Percentiles rank a stretch among this genome's conserved stretches.
Conservation (phyloP, 2,113 vertebrate species). For the Seriola quinqueradiata region DNA sequence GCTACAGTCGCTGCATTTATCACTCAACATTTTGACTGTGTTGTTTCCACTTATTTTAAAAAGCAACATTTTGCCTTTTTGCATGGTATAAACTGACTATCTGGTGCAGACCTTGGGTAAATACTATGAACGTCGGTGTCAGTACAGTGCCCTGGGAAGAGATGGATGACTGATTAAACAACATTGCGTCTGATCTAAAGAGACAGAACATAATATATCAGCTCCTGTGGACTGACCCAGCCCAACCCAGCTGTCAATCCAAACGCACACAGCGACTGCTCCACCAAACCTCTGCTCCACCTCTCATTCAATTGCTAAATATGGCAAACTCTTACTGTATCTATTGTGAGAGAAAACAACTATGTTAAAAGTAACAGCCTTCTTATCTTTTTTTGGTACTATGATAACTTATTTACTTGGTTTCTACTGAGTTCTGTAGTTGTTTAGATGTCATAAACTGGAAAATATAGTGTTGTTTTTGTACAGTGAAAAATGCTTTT, state of each 20-base stretch:
- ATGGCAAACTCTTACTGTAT: conserved; percentile 38
- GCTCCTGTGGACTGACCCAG: conserved; percentile 38
- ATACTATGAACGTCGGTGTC: conserved; percentile 13
- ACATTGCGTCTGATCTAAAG: conserved; percentile 51
- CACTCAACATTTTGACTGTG: conserved; percentile 15
- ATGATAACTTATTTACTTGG: conserved; percentile 81
- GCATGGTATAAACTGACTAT: conserved; percentile 18
- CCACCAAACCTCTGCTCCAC: conserved; percentile 20
- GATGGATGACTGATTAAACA: conserved; percentile 29
- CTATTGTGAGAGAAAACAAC: conserved; percentile 26
- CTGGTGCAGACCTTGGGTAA: conserved; percentile 16
- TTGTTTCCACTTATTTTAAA: conserved; percentile 28
- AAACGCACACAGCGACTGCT: conserved; percentile 33
- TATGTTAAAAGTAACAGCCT: conserved; percentile 47
- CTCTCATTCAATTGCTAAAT: conserved; percentile 3
- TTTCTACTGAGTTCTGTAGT: conserved; percentile 55
- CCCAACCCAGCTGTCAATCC: conserved; percentile 39
- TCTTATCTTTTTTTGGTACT: conserved; percentile 54
- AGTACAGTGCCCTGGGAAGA: conserved; percentile 15
- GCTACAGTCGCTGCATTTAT: conserved; percentile 40
- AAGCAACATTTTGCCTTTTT: conserved; percentile 10
- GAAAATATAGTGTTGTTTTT: conserved; percentile 65
- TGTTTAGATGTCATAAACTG: conserved; percentile 78
- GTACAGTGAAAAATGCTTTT: conserved; percentile 62
- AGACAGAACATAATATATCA: conserved; percentile 52